These are phyloP conservation scores for Onychorhynchus coronatus DNA, from an alignment of 2,113 vertebrate species.

Conservation along the genomic window DNA sequence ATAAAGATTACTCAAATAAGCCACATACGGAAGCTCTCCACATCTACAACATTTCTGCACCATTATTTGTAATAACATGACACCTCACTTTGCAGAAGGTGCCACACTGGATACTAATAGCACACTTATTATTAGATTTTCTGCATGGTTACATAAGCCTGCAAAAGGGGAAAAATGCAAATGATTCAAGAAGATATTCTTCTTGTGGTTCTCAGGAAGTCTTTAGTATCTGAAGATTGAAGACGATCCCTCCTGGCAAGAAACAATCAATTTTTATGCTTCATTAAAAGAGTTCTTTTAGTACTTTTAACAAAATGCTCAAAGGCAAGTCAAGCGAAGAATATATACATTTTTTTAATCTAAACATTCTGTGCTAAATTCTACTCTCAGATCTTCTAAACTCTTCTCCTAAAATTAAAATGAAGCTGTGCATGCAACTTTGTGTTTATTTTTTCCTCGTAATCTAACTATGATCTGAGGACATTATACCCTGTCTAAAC, in stretches of 20 bases:
- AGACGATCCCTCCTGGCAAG: slow-evolving; percentile 72
- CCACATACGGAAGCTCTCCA: neutral
- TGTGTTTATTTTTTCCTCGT: neutral
- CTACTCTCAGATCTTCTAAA: slow-evolving; percentile 27
- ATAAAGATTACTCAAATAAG: slow-evolving; percentile 60
- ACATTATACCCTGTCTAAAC: neutral
- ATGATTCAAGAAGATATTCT: slow-evolving; percentile 79
- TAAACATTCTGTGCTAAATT: slow-evolving; percentile 46
- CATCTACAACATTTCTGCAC: slow-evolving; percentile 43
- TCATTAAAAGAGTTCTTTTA: slow-evolving; percentile 71
- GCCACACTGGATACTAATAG: slow-evolving; percentile 68
- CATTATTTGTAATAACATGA: slow-evolving; percentile 42
- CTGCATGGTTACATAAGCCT: slow-evolving; percentile 82
- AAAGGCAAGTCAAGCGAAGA: slow-evolving; percentile 52
- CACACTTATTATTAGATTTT: slow-evolving; percentile 83
- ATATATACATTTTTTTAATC: neutral
- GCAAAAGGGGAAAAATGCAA: slow-evolving; percentile 75
- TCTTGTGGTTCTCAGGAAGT: slow-evolving; percentile 73
- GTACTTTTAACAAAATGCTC: slow-evolving; percentile 70
- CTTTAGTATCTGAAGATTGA: slow-evolving; percentile 75
- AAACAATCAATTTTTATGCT: slow-evolving; percentile 77
- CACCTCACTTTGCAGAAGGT: slow-evolving; percentile 60
- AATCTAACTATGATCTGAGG: neutral
- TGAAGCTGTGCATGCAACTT: neutral
- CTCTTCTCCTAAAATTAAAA: slow-evolving; percentile 10